Conservation (phyloP, 1,140 invertebrate species). For the Heliconius congener region DNA sequence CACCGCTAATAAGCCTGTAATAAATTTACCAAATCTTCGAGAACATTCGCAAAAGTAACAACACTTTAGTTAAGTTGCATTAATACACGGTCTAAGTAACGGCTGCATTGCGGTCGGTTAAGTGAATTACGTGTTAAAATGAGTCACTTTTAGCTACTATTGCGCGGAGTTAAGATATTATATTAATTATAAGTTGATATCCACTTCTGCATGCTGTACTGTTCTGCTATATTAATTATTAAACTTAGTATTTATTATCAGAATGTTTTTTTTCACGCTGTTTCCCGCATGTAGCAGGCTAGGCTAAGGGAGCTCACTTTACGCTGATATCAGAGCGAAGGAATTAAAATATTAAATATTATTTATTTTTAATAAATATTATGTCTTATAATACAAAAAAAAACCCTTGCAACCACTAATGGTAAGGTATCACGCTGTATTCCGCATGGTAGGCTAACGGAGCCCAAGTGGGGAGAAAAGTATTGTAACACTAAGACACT, state of each 20-base stretch:
- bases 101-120: conserved; percentile 9
- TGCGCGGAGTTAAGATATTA: not conserved
- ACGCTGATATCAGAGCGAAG: too few species aligned
- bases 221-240: not conserved
- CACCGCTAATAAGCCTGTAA: not conserved
- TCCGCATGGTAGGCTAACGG: too few species aligned
- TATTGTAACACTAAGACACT: too few species aligned
- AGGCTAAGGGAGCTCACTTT: too few species aligned
- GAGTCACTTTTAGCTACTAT: not conserved
- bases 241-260: not conserved
- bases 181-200: not conserved
- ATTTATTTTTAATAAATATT: too few species aligned
- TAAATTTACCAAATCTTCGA: not conserved
- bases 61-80: not conserved
- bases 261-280: too few species aligned
- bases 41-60: conserved; percentile 7
- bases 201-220: not conserved
- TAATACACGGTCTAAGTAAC: not conserved
- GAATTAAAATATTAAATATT: too few species aligned
- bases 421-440: too few species aligned
- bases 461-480: too few species aligned
- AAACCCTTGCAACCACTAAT: too few species aligned
- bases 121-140: not conserved
- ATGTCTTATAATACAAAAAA: too few species aligned
- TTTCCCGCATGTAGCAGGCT: too few species aligned